phyloP scores from a whole-genome alignment of 2,113 vertebrate species.

The Abramis brama region DNA sequence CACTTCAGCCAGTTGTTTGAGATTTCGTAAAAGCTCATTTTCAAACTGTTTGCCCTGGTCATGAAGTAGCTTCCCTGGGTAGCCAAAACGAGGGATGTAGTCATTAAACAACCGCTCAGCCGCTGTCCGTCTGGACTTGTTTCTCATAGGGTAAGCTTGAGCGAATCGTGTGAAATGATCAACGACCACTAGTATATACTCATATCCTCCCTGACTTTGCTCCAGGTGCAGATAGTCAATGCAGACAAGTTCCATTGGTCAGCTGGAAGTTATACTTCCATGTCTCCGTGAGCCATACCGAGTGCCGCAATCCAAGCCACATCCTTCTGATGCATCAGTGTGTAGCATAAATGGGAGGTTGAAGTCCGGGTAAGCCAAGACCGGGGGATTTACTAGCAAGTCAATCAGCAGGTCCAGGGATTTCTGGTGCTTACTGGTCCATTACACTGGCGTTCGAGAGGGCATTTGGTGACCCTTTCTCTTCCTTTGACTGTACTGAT shows the following conservation, averaged over 20 bases:
- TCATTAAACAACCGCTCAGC: not conserved
- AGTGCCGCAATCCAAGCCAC: not conserved
- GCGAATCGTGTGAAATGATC: not conserved
- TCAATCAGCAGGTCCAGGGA: not conserved
- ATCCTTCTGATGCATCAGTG: not conserved
- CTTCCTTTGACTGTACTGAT: not conserved
- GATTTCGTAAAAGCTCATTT: not conserved
- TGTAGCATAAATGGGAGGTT: not conserved
- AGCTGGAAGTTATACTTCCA: not conserved
- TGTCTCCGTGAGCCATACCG: slow-evolving; percentile 19
- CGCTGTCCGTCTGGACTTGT: not conserved
- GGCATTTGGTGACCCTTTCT: not conserved
- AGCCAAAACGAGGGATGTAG: not conserved
- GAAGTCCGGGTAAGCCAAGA: not conserved
- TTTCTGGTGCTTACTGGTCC: not conserved
- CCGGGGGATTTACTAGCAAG: not conserved
- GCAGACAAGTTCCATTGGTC: not conserved
- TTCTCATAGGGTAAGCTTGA: not conserved
- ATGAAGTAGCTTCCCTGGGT: not conserved
- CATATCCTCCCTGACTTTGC: not conserved
- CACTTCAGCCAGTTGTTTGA: not conserved
- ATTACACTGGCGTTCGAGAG: not conserved
- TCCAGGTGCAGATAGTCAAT: slow-evolving; percentile 7
- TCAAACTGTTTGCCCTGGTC: not conserved
- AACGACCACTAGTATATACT: not conserved